Evolutionary conservation across 1,140 invertebrate species (phyloP).

Genomic region (Saccostrea echinata): DNA sequence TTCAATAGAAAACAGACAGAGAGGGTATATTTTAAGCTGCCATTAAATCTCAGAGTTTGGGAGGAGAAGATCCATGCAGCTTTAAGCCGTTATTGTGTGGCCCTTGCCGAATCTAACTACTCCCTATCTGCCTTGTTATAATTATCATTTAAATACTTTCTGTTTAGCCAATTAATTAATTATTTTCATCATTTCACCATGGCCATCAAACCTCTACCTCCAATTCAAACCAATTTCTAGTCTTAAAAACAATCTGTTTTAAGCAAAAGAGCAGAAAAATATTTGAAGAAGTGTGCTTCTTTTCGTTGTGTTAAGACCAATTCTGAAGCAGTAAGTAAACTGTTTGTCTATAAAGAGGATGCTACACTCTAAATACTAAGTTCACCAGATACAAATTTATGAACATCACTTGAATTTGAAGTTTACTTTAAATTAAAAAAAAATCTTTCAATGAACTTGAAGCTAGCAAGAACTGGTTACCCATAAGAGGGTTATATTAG

Average conservation of each 20-base stretch:
- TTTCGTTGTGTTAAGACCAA: neutral
- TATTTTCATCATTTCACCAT: neutral
- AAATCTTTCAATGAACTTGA: neutral
- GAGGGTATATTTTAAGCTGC: neutral
- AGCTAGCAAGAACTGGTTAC: neutral
- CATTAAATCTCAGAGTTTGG: constrained; percentile 8
- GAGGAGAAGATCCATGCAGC: neutral
- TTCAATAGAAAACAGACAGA: neutral
- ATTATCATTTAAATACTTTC: neutral
- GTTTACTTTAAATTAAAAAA: neutral
- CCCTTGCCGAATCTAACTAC: neutral
- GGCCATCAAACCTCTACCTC: neutral
- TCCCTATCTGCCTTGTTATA: neutral
- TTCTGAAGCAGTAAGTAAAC: neutral
- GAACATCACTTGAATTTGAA: constrained; percentile 14
- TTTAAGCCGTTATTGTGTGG: neutral
- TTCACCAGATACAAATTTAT: neutral
- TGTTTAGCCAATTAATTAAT: neutral
- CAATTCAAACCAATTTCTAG: neutral
- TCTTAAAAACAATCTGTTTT: neutral
- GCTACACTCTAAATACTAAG: neutral
- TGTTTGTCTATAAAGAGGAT: neutral
- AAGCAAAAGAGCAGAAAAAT: neutral
- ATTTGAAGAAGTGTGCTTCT: neutral
- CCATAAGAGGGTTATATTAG: neutral